Conservation (phyloP, 2,888 invertebrate species). For the Coelogynopora nodosa region DNA sequence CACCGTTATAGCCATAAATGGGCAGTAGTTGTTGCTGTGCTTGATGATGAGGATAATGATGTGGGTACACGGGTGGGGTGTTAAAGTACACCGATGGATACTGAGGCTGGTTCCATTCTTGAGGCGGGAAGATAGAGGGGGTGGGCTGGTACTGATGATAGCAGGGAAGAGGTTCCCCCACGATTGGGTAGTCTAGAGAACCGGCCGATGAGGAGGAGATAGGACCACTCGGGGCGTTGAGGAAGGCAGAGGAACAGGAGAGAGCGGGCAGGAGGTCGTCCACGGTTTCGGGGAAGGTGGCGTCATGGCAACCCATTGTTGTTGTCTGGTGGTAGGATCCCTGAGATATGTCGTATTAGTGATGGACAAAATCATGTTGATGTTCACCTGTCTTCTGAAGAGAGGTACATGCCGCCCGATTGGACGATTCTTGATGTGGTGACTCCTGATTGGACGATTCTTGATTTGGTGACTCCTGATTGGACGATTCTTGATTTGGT, state of each 20-base stretch:
- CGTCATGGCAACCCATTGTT: neutral
- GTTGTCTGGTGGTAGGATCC: too few species aligned
- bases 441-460: too few species aligned
- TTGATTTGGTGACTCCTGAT: too few species aligned
- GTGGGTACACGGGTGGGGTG: neutral
- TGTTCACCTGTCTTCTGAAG: too few species aligned
- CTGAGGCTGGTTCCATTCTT: neutral
- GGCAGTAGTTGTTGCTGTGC: neutral
- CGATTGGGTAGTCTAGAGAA: neutral
- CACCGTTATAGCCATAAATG: too few species aligned
- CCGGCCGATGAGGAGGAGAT: neutral
- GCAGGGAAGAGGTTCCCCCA: neutral
- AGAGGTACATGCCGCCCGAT: too few species aligned
- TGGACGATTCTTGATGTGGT: too few species aligned
- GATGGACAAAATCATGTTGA: too few species aligned
- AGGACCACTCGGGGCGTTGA: neutral
- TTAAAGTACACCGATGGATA: too few species aligned
- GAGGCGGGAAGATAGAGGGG: neutral
- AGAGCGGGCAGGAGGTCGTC: neutral
- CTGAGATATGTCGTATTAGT: too few species aligned
- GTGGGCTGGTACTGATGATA: neutral
- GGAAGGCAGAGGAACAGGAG: neutral
- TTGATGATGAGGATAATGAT: neutral
- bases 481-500: too few species aligned
- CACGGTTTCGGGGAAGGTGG: neutral